These are phyloP conservation scores for Dendrocincla tyrannina DNA, from an alignment of 2,797 vertebrate species.

Conservation along the genomic window DNA sequence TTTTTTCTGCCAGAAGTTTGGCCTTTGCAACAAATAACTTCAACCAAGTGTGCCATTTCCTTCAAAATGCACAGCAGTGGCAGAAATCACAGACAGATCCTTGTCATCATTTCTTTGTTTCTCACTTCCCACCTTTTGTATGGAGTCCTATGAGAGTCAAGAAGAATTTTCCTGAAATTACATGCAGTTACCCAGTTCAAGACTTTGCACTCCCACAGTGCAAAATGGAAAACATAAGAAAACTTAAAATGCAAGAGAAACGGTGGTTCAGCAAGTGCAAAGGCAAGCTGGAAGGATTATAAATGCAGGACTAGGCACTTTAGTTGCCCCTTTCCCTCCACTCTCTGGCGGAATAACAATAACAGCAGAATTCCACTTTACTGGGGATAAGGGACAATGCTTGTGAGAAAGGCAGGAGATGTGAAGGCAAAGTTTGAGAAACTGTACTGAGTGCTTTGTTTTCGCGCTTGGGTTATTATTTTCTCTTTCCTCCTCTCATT, in stretches of 20 bases:
- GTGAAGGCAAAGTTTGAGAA: neutral
- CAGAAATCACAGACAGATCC: conserved; percentile 1
- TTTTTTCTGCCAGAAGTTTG: neutral
- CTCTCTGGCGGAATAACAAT: neutral
- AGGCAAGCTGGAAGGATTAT: neutral
- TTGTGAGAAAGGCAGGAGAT: neutral
- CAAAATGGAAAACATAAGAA: neutral
- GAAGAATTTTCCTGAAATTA: conserved; percentile 7
- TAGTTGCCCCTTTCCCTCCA: neutral
- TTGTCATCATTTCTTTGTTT: neutral
- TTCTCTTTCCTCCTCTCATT: neutral
- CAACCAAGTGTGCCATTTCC: conserved; percentile 5
- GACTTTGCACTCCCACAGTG: neutral
- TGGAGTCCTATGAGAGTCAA: neutral
- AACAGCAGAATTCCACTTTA: neutral
- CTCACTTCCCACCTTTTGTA: neutral
- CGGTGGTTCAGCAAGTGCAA: neutral
- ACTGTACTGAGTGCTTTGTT: neutral
- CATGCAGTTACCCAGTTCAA: neutral
- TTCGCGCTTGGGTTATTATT: neutral
- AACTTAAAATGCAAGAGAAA: neutral
- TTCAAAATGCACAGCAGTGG: neutral
- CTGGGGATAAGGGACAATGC: neutral
- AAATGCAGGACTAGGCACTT: neutral
- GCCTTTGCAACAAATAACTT: neutral